Evolutionary conservation across 2,113 vertebrate species (phyloP).

Genomic region (Felis catus): DNA sequence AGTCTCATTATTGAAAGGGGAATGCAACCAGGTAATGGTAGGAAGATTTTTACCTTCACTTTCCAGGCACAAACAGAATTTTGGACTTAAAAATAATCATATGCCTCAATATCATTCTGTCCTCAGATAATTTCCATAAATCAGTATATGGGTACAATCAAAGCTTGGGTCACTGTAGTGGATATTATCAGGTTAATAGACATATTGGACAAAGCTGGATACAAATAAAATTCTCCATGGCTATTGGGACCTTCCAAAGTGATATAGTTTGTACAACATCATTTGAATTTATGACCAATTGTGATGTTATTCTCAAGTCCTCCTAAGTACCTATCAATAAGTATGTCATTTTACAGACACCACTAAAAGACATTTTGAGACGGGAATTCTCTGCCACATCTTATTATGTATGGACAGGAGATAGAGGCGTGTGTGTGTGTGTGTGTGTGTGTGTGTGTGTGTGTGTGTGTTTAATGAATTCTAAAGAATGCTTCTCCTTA

Average conservation of each 20-base stretch:
- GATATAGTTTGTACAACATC: not conserved
- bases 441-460: not conserved
- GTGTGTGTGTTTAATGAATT: not conserved
- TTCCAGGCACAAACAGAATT: not conserved
- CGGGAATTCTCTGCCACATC: not conserved
- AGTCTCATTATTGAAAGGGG: not conserved
- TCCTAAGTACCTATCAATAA: not conserved
- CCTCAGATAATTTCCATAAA: not conserved
- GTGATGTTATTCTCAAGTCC: constrained; percentile 6
- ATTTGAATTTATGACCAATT: not conserved
- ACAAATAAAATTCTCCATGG: not conserved
- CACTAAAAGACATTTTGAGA: not conserved
- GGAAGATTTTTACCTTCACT: not conserved
- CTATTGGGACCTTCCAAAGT: not conserved
- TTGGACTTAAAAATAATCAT: constrained; percentile 20
- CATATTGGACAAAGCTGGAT: not conserved
- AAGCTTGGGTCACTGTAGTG: not conserved
- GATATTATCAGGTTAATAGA: not conserved
- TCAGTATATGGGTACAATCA: not conserved
- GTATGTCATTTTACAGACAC: not conserved
- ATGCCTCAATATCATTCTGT: not conserved
- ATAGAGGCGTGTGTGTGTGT: not conserved
- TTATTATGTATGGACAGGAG: not conserved
- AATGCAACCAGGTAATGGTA: not conserved
- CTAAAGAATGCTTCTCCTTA: not conserved